These are phyloP conservation scores for Trachurus trachurus DNA, from an alignment of 2,797 vertebrate species.

Conservation along the genomic window DNA sequence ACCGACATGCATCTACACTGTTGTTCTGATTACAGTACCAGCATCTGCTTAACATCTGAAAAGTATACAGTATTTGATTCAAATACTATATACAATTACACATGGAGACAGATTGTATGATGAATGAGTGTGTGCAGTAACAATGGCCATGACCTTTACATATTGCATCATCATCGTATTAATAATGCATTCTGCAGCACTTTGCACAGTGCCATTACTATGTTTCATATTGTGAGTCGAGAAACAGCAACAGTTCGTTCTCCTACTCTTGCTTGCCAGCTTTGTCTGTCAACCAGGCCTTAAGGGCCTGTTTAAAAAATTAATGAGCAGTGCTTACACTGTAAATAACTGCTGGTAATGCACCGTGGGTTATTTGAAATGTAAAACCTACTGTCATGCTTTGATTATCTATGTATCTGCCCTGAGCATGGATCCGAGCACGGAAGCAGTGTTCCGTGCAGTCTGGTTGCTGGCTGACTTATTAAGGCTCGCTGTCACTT, in stretches of 20 bases:
- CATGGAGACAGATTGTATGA: constrained; percentile 38
- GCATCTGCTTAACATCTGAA: constrained; percentile 22
- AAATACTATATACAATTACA: constrained; percentile 17
- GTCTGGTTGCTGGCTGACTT: constrained; percentile 67
- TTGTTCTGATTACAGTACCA: not conserved
- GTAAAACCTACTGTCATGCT: constrained; percentile 85
- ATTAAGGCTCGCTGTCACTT: constrained; percentile 62
- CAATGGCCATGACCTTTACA: constrained; percentile 79
- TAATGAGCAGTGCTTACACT: constrained; percentile 83
- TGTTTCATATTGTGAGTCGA: constrained; percentile 77
- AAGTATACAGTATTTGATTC: constrained; percentile 12
- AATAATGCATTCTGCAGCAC: constrained; percentile 85
- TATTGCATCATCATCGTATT: constrained; percentile 83
- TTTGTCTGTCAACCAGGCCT: constrained; percentile 85
- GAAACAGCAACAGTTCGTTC: constrained; percentile 80
- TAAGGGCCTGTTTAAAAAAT: constrained; percentile 86
- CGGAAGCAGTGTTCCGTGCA: constrained; percentile 54
- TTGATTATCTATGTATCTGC: constrained; percentile 85
- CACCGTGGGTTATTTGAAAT: constrained; percentile 86
- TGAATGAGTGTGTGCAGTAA: constrained; percentile 64
- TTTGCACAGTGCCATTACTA: constrained; percentile 80
- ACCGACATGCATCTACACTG: not conserved
- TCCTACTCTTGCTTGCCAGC: constrained; percentile 75
- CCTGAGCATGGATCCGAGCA: constrained; percentile 60
- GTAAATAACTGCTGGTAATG: constrained; percentile 87